Conservation (phyloP, 2,888 invertebrate genomes). For the Troilus luridus region DNA sequence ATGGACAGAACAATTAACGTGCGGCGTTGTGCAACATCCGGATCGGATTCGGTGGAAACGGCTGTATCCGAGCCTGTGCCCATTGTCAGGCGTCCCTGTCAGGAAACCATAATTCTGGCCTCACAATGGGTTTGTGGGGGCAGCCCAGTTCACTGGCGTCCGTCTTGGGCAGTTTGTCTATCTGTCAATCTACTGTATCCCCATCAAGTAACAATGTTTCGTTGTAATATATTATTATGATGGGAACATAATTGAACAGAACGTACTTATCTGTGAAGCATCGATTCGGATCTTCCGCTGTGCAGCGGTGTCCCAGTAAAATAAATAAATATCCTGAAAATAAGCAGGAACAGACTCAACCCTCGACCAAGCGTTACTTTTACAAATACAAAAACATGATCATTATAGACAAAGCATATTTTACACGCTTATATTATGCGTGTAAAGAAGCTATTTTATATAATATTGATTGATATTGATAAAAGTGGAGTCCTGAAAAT, state of each 20-base stretch:
- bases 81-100: conserved; percentile 31
- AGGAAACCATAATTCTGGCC: conserved; percentile 52
- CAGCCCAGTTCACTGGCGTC: conserved; percentile 5
- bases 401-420: too few species aligned
- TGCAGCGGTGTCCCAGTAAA: too few species aligned
- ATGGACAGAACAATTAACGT: conserved; percentile 17
- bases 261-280: too few species aligned
- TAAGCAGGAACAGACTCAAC: too few species aligned
- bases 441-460: too few species aligned
- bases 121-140: conserved; percentile 30
- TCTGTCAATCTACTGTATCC: not conserved
- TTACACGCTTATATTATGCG: too few species aligned
- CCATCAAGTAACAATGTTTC: not conserved
- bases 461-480: too few species aligned
- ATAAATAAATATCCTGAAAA: too few species aligned
- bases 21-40: conserved; percentile 13
- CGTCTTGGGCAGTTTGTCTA: conserved; percentile 8
- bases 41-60: conserved; percentile 32
- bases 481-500: too few species aligned
- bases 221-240: not conserved
- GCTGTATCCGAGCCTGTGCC: conserved; percentile 25
- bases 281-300: too few species aligned
- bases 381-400: too few species aligned
- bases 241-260: not conserved
- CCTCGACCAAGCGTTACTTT: too few species aligned